Percentiles rank a stretch among this genome's conserved stretches.
phyloP scores from a whole-genome alignment of 2,888 invertebrate species.

The Lagria hirta region DNA sequence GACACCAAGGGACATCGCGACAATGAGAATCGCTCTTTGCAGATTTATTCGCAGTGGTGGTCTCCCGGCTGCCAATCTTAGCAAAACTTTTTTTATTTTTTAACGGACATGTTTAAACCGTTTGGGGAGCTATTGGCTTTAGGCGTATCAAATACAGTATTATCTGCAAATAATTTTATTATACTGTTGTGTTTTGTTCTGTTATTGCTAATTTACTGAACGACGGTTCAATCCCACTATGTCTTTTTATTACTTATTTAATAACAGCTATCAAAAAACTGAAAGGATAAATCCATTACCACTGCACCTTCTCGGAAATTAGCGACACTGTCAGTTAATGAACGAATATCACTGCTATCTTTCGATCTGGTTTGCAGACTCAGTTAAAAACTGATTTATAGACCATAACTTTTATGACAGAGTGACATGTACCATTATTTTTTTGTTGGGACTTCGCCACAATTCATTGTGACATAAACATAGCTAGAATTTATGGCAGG shows the following conservation, averaged over 20 bases:
- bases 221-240: conserved; percentile 6
- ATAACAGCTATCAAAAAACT: conserved; percentile 25
- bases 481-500: conserved; percentile 44
- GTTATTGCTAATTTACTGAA: conserved; percentile 13
- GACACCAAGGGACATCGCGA: conserved; percentile 43
- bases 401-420: conserved; percentile 50
- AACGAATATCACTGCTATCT: conserved; percentile 33
- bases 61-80: conserved; percentile 52
- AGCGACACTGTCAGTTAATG: conserved; percentile 29
- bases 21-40: conserved; percentile 52
- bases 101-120: conserved; percentile 26
- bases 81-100: conserved; percentile 34
- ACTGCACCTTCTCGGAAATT: conserved; percentile 29
- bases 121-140: conserved; percentile 16
- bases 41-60: conserved; percentile 50
- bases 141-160: conserved; percentile 16
- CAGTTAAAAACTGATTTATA: conserved; percentile 48
- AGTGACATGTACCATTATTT: conserved; percentile 46
- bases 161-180: conserved; percentile 20
- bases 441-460: conserved; percentile 41
- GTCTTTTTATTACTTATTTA: conserved; percentile 20
- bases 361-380: conserved; percentile 32
- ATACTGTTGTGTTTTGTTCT: conserved; percentile 4
- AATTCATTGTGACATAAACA: conserved; percentile 46
- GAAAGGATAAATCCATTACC: conserved; percentile 25